phyloP scores from a whole-genome alignment of 2,888 invertebrate species.

The Acheta domesticus region DNA sequence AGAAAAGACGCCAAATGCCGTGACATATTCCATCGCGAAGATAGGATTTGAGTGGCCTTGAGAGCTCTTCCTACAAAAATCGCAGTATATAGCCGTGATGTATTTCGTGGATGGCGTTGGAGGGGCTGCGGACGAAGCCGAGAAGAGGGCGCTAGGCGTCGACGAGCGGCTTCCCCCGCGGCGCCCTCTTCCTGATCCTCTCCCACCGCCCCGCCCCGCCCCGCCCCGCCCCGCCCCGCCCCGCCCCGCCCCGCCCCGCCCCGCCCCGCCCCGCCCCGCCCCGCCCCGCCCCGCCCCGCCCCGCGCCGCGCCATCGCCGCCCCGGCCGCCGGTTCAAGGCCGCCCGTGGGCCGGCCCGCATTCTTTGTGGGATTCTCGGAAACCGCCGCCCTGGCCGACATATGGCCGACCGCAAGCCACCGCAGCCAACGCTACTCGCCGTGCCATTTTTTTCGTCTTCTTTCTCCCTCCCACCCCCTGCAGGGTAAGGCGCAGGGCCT shows the following conservation, averaged over 20 bases:
- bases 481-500: too few relatives aligned
- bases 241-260: not conserved
- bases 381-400: not conserved
- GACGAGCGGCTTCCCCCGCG: not conserved
- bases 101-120: too few relatives aligned
- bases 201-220: not conserved
- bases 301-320: not conserved
- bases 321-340: not conserved
- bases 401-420: constrained; percentile 7
- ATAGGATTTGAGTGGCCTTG: too few relatives aligned
- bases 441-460: too few relatives aligned
- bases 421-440: not conserved
- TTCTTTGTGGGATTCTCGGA: constrained; percentile 7
- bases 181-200: not conserved
- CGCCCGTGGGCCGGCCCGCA: constrained; percentile 18
- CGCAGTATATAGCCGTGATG: too few relatives aligned
- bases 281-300: not conserved
- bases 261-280: not conserved
- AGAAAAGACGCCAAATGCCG: too few relatives aligned
- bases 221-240: not conserved
- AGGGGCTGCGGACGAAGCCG: too few relatives aligned
- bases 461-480: too few relatives aligned
- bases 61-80: too few relatives aligned
- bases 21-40: too few relatives aligned
- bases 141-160: too few relatives aligned